A percentile compares a stretch with the other conserved stretches of the same genome.
phyloP scores from a whole-genome alignment of 2,888 invertebrate genomes.

The Athalia rosae region DNA sequence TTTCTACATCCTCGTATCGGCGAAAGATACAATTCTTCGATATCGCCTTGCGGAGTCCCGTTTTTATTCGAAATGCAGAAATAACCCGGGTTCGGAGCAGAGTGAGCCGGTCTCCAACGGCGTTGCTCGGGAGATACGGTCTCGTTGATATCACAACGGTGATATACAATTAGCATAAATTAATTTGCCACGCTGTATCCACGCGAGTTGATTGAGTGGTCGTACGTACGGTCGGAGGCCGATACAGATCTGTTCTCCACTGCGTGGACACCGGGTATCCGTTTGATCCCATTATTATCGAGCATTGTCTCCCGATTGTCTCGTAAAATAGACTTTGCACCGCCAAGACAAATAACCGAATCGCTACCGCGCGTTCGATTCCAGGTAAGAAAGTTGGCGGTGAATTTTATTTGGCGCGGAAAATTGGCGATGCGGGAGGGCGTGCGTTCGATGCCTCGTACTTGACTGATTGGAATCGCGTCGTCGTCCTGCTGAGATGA shows the following conservation, averaged over 20 bases:
- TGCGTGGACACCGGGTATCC: neutral
- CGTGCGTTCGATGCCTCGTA: neutral
- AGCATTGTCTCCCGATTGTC: neutral
- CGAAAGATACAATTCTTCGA: too few relatives aligned
- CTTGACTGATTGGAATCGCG: constrained; percentile 42
- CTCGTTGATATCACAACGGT: constrained; percentile 44
- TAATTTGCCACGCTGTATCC: constrained; percentile 48
- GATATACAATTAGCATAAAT: constrained; percentile 56
- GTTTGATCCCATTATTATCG: constrained; percentile 4
- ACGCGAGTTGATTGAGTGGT: constrained; percentile 58
- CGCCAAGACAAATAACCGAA: neutral
- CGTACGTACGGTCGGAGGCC: constrained; percentile 47
- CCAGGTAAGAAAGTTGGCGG: neutral
- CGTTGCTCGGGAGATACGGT: neutral
- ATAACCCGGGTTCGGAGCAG: too few relatives aligned
- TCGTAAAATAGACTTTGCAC: neutral
- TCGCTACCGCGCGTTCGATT: neutral
- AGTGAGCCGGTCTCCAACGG: neutral
- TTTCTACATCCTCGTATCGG: too few relatives aligned
- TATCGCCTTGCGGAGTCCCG: neutral
- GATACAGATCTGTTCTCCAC: constrained; percentile 16
- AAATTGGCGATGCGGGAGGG: neutral
- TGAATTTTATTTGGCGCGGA: neutral
- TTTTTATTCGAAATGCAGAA: neutral
- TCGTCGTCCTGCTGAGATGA: neutral